phyloP scores from a whole-genome alignment of 1,140 invertebrate species.

The Diplogasteroides magnus region DNA sequence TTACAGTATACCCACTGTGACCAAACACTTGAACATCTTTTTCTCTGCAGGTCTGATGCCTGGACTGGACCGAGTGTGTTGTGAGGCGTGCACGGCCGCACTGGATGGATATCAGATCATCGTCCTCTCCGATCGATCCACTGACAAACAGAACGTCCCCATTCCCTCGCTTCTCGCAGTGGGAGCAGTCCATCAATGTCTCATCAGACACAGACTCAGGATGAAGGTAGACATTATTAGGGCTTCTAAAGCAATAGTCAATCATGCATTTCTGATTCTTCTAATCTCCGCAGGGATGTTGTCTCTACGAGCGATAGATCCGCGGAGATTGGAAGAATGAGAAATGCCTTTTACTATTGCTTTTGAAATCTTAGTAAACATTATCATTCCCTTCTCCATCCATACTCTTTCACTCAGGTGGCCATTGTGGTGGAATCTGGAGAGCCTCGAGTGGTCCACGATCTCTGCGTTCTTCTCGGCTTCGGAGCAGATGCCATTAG shows the following conservation, averaged over 20 bases:
- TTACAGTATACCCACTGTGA: no score
- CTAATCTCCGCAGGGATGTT: no score
- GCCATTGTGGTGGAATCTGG: conserved; percentile 53
- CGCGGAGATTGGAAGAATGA: no score
- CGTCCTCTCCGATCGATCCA: conserved; percentile 58
- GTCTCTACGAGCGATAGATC: no score
- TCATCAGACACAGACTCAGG: conserved; percentile 86
- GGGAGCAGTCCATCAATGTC: conserved; percentile 86
- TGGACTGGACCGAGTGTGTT: conserved; percentile 73
- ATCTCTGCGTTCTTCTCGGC: conserved; percentile 88
- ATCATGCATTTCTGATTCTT: no score
- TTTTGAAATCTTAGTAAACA: no score
- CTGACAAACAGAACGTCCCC: conserved; percentile 39
- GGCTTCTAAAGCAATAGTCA: no score
- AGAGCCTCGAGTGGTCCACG: conserved; percentile 75
- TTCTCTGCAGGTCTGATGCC: conserved; percentile 66
- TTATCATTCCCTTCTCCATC: conserved; percentile 9
- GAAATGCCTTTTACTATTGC: no score
- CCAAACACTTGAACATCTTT: neutral
- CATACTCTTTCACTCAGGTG: conserved; percentile 20
- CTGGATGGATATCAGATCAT: conserved; percentile 70
- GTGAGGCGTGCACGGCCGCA: conserved; percentile 76
- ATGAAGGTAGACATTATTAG: no score
- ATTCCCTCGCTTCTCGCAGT: conserved; percentile 70
- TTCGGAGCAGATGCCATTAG: conserved; percentile 96